Conservation (phyloP, 1,140 invertebrate species). For the Scylla paramamosain region DNA sequence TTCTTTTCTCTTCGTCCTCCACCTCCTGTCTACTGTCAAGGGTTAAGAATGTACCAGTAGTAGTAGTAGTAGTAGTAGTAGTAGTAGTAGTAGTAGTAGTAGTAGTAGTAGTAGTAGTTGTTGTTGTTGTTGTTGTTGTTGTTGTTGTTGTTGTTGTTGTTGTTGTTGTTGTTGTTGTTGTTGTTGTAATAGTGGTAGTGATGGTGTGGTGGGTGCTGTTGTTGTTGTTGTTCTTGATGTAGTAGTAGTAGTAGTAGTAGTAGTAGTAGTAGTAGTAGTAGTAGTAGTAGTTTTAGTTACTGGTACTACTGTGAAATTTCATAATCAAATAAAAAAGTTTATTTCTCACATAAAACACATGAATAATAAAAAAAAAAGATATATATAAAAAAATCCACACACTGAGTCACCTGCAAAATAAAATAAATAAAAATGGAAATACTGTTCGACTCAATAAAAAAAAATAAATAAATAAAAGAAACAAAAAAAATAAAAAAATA, state of each 20-base stretch:
- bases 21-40: not conserved
- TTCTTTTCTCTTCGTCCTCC: not conserved
- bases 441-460: no score
- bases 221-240: not conserved
- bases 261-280: slow-evolving; percentile 6
- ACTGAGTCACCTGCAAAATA: no score
- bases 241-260: not conserved
- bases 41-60: not conserved
- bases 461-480: no score
- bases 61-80: slow-evolving; percentile 42
- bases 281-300: not conserved
- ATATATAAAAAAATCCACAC: no score
- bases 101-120: slow-evolving; percentile 19
- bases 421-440: no score
- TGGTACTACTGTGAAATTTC: no score
- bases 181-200: slow-evolving; percentile 22
- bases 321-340: no score
- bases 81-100: slow-evolving; percentile 42
- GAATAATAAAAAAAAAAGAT: no score
- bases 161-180: not conserved
- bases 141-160: slow-evolving; percentile 6
- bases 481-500: no score
- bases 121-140: not conserved
- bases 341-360: no score
- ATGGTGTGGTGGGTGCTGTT: not conserved